phyloP scores from a whole-genome alignment of 2,888 invertebrate genomes.

The Hipparchia sbordonii region DNA sequence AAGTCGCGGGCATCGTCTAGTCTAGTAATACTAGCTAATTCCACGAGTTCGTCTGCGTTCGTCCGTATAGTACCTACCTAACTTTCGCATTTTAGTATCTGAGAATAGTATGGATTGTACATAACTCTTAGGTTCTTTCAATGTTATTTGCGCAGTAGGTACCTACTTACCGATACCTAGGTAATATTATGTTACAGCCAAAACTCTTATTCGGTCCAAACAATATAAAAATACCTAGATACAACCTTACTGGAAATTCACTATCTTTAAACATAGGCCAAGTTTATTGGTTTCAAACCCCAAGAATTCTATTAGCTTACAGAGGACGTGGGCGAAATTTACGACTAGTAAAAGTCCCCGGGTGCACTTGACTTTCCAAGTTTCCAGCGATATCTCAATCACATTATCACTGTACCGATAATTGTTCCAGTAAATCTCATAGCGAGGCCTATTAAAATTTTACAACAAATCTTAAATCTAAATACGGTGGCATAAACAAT shows the following conservation, averaged over 20 bases:
- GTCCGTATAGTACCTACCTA: too few relatives aligned
- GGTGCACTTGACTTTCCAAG: conserved; percentile 37
- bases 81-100: too few relatives aligned
- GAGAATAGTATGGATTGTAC: too few relatives aligned
- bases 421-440: conserved; percentile 22
- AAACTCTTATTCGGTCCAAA: too few relatives aligned
- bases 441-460: conserved; percentile 48
- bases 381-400: conserved; percentile 36
- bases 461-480: conserved; percentile 53
- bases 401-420: conserved; percentile 34
- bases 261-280: not conserved
- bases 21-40: too few relatives aligned
- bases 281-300: not conserved
- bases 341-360: conserved; percentile 6
- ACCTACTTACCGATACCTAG: too few relatives aligned
- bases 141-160: too few relatives aligned
- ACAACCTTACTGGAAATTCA: not conserved
- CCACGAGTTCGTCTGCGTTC: too few relatives aligned
- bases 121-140: too few relatives aligned
- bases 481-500: conserved; percentile 52
- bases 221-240: too few relatives aligned
- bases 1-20: too few relatives aligned
- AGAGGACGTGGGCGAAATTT: conserved; percentile 8
- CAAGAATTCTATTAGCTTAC: conserved; percentile 3
- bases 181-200: too few relatives aligned